phyloP scores from a whole-genome alignment of 2,113 vertebrate species.

The Cebidichthys violaceus region DNA sequence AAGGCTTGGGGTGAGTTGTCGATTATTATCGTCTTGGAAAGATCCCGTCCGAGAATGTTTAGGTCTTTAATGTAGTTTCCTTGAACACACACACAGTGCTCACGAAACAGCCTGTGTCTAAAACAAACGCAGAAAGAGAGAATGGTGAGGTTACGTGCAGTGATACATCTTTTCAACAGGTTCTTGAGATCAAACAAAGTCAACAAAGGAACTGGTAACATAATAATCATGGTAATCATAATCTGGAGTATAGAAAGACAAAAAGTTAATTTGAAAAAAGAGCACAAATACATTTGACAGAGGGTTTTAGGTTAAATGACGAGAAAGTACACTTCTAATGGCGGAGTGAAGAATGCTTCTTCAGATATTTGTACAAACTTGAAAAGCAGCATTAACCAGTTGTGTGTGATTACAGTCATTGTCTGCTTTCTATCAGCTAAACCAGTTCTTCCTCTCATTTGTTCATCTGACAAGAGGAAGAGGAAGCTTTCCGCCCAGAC shows the following conservation, averaged over 20 bases:
- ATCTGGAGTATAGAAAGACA: not conserved
- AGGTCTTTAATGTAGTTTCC: conserved; percentile 99
- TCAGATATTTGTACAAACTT: not conserved
- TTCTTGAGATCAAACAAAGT: not conserved
- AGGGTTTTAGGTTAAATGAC: not conserved
- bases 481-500: not conserved
- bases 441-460: conserved; percentile 11
- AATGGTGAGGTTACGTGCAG: not conserved
- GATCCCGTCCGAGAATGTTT: conserved; percentile 97
- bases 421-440: not conserved
- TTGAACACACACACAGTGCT: conserved; percentile 99
- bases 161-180: not conserved
- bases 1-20: conserved; percentile 99
- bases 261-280: not conserved
- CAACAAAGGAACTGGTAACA: not conserved
- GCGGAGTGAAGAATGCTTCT: not conserved
- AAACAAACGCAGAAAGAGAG: not conserved
- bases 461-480: not conserved
- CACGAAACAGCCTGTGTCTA: conserved; percentile 97
- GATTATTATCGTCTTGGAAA: conserved; percentile 99
- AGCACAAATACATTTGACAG: not conserved
- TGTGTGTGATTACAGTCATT: not conserved
- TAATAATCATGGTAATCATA: not conserved
- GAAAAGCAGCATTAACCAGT: not conserved
- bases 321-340: not conserved